Base-by-base conservation (phyloP, 2,888 invertebrate species). In the Polietes domitor region DNA sequence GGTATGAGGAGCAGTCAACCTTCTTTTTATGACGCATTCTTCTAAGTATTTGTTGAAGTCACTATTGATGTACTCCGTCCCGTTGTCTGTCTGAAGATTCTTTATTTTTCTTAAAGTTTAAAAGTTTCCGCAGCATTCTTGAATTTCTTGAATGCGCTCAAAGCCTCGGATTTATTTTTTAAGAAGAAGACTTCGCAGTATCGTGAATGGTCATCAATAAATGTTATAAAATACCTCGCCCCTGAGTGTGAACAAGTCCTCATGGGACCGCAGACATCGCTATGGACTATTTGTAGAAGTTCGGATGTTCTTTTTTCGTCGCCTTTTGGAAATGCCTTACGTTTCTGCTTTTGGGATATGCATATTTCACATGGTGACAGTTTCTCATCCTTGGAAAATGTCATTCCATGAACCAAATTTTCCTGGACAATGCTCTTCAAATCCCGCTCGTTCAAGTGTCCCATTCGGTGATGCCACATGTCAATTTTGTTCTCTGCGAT, bases 41-140 rank as follows among this genome's bases (percentile, higher is more conserved):
- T 5, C 10, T 37, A 10, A 15, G 47, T 47, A 47, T 47, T 3
- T n/a, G 47, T 3, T 47, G 47, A 10, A 47, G 7, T 47, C n/a
- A 9, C 2, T 47, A 3, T 47, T 47, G 12, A 86, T 75, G 65
- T 88, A 88, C 86, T 89, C 88, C 47, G 83, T 80, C 61, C 87
- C 88, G 77, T 87, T 87, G 77, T 89, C 88, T 2, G 86, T 87
- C 71, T 88, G 80, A 0, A 90, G 72, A 5, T 78, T 80, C 55
- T 88, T 87, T 2, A 88, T 82, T 47, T 80, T 81, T 43, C 58
- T 80, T 15, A 70, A 85, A 7, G 85, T n/a, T n/a, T 82, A 73
- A 41, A 78, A 6, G 71, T 75, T 65, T 86, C 80, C 0, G 76
- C 71, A 61, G 75, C 72, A 12, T 47, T 82, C 75, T 82, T 78